A percentile compares a stretch with the other conserved stretches of the same genome.
Conservation (phyloP, 2,113 vertebrate species). For the Lycocorax pyrrhopterus region DNA sequence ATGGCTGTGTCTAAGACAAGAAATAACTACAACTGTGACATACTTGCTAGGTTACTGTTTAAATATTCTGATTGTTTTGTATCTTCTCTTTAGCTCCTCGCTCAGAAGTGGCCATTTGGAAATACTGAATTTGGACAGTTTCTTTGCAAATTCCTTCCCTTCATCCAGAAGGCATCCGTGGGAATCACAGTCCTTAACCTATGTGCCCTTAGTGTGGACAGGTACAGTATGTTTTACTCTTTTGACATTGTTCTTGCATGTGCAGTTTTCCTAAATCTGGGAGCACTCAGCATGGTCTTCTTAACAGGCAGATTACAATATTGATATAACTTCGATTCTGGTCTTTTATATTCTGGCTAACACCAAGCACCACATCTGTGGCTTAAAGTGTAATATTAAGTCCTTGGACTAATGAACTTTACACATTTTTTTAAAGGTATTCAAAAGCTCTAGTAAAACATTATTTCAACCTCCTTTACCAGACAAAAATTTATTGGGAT, state of each 20-base stretch:
- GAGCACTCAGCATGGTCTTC: not conserved
- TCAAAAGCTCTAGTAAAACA: not conserved
- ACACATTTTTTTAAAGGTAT: not conserved
- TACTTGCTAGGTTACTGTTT: not conserved
- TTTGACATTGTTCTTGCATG: not conserved
- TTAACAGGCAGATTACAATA: not conserved
- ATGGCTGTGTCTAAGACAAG: not conserved
- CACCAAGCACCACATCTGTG: not conserved
- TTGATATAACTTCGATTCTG: not conserved
- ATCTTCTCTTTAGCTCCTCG: constrained; percentile 81
- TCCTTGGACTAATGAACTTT: not conserved
- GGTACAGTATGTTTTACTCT: constrained; percentile 71
- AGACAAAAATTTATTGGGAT: not conserved
- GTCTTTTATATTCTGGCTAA: not conserved
- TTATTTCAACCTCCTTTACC: not conserved
- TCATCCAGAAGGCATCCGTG: constrained; percentile 96
- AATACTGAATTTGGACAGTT: constrained; percentile 75
- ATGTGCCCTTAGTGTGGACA: constrained; percentile 97
- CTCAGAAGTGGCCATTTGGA: constrained; percentile 80
- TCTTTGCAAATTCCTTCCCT: constrained; percentile 93
- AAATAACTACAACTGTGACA: not conserved
- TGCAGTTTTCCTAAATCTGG: not conserved
- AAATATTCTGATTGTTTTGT: constrained; percentile 22
- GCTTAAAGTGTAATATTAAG: not conserved
- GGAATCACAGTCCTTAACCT: constrained; percentile 97